phyloP scores from a whole-genome alignment of 2,888 invertebrate genomes.

The Mesodorylaimus sp. region DNA sequence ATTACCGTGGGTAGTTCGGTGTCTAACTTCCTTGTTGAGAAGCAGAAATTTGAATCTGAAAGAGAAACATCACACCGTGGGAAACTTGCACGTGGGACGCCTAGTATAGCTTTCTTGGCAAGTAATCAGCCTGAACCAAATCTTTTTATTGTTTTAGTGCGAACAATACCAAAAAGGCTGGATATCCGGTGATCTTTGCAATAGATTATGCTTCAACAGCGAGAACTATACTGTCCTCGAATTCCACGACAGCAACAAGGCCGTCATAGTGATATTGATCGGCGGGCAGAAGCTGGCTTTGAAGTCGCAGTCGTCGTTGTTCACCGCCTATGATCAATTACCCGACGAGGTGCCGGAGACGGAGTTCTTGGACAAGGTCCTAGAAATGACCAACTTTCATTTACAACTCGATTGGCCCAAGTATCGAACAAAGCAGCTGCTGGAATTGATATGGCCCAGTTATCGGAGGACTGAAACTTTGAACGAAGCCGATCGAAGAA shows the following conservation, averaged over 20 bases:
- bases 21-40: no score
- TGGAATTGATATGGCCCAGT: conserved; percentile 23
- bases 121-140: no score
- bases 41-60: no score
- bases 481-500: conserved; percentile 19
- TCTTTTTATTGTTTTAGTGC: conserved; percentile 5
- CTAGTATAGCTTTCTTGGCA: no score
- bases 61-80: no score
- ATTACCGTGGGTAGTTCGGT: no score
- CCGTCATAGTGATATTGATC: conserved; percentile 17
- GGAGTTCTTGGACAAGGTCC: conserved; percentile 14
- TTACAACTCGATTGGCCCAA: conserved; percentile 22
- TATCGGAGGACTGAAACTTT: conserved; percentile 11
- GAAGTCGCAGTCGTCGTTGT: conserved; percentile 18
- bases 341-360: conserved; percentile 2
- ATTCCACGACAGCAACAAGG: conserved; percentile 20
- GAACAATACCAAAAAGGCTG: not conserved
- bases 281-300: conserved; percentile 24
- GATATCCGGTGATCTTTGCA: conserved; percentile 24
- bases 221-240: conserved; percentile 22
- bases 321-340: conserved; percentile 18
- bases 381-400: conserved; percentile 23
- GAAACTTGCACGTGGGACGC: no score
- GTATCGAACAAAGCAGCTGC: conserved; percentile 20
- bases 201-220: conserved; percentile 18